Percentiles rank a stretch among this genome's conserved stretches.
These are phyloP conservation scores for Nannoperca australis DNA, from an alignment of 2,797 vertebrate genomes.

Conservation along the genomic window DNA sequence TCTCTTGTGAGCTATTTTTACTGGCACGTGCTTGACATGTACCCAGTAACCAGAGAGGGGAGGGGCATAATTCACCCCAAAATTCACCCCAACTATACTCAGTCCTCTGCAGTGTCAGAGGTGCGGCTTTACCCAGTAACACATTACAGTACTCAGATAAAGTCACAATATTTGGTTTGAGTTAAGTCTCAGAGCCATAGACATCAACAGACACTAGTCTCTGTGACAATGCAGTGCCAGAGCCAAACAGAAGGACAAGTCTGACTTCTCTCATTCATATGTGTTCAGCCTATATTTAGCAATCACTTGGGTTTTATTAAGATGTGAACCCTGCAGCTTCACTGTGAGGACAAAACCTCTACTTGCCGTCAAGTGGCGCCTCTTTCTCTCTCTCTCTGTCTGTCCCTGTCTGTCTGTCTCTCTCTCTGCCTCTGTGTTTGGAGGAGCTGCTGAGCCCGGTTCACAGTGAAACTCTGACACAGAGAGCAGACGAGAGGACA, in stretches of 20 bases:
- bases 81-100: not conserved
- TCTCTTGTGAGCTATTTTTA: slow-evolving; percentile 74
- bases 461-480: too few species aligned
- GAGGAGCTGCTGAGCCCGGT: too few species aligned
- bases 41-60: slow-evolving; percentile 32
- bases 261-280: not conserved
- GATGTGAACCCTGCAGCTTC: too few species aligned
- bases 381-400: too few species aligned
- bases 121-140: not conserved
- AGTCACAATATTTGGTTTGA: not conserved
- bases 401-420: too few species aligned
- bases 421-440: too few species aligned
- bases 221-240: not conserved
- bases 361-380: too few species aligned
- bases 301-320: not conserved
- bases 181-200: not conserved
- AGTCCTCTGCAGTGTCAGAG: slow-evolving; percentile 16
- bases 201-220: not conserved
- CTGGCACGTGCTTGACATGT: slow-evolving; percentile 66
- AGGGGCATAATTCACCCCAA: not conserved
- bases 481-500: too few species aligned
- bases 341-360: not conserved
- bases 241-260: not conserved
- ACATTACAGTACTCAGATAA: not conserved
- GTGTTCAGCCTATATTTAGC: not conserved